A percentile compares a stretch with the other conserved stretches of the same genome.
phyloP scores from a whole-genome alignment of 2,888 invertebrate species.

The Thecocarcelia acutangulata region DNA sequence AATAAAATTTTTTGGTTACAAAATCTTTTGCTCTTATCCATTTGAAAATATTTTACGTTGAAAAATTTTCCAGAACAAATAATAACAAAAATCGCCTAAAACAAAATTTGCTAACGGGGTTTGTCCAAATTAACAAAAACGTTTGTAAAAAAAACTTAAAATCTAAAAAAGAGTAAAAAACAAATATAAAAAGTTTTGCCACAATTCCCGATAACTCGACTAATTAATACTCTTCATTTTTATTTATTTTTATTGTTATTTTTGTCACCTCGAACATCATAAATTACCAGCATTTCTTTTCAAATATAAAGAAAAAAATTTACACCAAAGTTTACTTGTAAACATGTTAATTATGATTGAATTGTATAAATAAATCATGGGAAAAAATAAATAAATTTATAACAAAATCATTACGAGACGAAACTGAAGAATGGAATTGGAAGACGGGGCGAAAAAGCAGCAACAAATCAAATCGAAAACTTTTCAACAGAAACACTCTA shows the following conservation, averaged over 20 bases:
- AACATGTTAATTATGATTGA: conserved; percentile 72
- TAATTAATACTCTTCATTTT: background rate
- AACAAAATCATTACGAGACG: conserved; percentile 60
- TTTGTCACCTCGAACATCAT: conserved; percentile 58
- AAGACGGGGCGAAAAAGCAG: background rate
- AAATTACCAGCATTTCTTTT: conserved; percentile 64
- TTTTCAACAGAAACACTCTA: conserved; percentile 47
- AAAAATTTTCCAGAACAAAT: too few relatives aligned
- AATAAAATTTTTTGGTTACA: too few relatives aligned
- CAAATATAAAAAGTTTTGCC: too few relatives aligned
- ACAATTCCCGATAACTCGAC: conserved; percentile 44
- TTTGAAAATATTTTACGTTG: too few relatives aligned
- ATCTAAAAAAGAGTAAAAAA: too few relatives aligned
- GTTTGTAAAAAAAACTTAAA: background rate
- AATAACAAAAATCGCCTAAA: too few relatives aligned
- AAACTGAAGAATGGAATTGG: background rate
- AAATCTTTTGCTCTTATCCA: too few relatives aligned
- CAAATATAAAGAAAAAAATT: background rate
- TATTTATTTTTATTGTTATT: conserved; percentile 18
- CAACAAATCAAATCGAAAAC: background rate
- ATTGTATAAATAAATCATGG: conserved; percentile 71
- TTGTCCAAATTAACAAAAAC: background rate
- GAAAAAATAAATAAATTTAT: conserved; percentile 44
- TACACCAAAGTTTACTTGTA: conserved; percentile 58
- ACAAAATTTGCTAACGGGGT: too few relatives aligned